phyloP scores from a whole-genome alignment of 2,888 invertebrate genomes.

The Lasioglossum morio region DNA sequence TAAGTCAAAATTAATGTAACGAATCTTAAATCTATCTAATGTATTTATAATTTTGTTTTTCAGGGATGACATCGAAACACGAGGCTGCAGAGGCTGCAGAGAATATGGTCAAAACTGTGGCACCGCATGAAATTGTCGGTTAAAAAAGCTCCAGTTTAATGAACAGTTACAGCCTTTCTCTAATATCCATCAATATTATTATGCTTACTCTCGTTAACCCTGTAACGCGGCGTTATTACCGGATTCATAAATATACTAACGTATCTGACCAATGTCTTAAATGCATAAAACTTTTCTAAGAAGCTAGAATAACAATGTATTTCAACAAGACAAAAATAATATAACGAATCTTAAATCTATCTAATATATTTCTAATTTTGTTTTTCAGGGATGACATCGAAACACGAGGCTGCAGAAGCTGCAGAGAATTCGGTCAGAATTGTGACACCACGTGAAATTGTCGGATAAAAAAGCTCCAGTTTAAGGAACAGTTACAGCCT shows the following conservation, averaged over 20 bases:
- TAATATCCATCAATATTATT: slow-evolving; percentile 12
- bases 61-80: slow-evolving; percentile 10
- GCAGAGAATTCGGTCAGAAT: background rate
- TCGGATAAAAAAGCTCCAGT: background rate
- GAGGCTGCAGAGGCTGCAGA: background rate
- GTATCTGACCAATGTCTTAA: slow-evolving; percentile 63
- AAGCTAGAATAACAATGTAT: too few relatives aligned
- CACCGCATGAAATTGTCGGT: background rate
- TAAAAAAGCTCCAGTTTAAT: background rate
- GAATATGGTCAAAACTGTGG: background rate
- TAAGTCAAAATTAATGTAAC: too few relatives aligned
- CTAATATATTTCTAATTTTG: too few relatives aligned
- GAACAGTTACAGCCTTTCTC: background rate
- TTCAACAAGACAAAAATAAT: too few relatives aligned
- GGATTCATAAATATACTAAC: slow-evolving; percentile 55
- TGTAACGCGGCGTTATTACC: slow-evolving; percentile 34
- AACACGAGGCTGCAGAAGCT: background rate
- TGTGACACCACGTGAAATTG: background rate
- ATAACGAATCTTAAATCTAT: too few relatives aligned
- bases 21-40: too few relatives aligned
- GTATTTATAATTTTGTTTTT: too few relatives aligned
- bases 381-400: slow-evolving; percentile 1
- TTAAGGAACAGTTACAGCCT: background rate
- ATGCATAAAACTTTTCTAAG: too few relatives aligned
- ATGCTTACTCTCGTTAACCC: slow-evolving; percentile 20